phyloP scores from a whole-genome alignment of 2,797 vertebrate species.

The Spinus olivaceus region DNA sequence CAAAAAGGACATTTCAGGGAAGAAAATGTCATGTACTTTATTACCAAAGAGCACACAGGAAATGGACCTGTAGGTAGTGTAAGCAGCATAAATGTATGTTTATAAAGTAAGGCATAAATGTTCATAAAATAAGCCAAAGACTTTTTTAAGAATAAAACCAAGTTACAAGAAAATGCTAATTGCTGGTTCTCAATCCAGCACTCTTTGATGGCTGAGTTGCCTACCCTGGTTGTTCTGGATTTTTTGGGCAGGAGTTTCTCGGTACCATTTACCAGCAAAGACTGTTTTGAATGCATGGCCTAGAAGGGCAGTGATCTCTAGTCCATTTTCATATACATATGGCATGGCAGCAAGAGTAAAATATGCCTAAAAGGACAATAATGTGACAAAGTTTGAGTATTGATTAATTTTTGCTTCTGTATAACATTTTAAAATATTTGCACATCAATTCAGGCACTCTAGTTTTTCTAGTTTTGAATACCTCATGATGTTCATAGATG shows the following conservation, averaged over 20 bases:
- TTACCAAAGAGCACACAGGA: neutral
- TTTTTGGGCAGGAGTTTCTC: neutral
- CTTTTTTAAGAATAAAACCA: neutral
- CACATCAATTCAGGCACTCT: neutral
- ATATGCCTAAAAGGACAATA: neutral
- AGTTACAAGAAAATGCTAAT: neutral
- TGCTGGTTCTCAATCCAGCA: neutral
- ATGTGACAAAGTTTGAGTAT: neutral
- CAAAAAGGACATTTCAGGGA: neutral
- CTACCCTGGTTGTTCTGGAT: accelerated
- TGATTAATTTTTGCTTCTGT: neutral
- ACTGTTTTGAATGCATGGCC: neutral
- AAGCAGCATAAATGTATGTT: neutral
- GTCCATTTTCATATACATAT: neutral
- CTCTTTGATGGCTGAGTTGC: neutral
- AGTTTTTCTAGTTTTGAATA: neutral
- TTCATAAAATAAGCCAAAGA: neutral
- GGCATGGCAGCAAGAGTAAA: neutral
- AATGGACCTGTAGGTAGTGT: neutral
- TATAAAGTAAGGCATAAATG: neutral
- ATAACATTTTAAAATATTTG: neutral
- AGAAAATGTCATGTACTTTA: neutral
- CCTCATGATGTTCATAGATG: neutral
- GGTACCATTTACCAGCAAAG: neutral
- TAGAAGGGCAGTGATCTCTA: neutral